Base-by-base conservation (phyloP, 2,797 vertebrate species). In the Leucoraja ocellata region DNA sequence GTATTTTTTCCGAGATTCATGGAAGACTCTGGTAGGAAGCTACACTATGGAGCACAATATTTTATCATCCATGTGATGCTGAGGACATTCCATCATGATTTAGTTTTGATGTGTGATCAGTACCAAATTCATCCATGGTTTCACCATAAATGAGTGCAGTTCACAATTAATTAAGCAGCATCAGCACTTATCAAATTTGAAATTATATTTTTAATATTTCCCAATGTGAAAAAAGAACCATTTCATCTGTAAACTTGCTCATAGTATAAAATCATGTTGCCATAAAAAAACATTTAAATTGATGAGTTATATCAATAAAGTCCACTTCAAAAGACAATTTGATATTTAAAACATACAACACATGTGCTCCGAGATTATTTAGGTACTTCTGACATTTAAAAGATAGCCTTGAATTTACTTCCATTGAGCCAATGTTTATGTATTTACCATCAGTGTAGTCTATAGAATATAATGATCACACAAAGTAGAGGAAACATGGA, bases 371-470 rank as follows among this genome's bases (percentile, higher is more conserved):
- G 58, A 80, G 86, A 74, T 81, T 78, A 71, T 93, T 93, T 90
- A 78, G 81, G 81, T 65, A 86, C 73, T 88, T 93, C 77, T 93
- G 93, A 93, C 74, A 71, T 93, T 93, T 93, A 83, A 93, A 93
- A 77, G 91, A 93, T 84, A 88, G 91, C 36, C 32, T 93, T 83
- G 54, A 93, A 76, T 93, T 93, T 93, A 28, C 32, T 61, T 93
- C 39, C 23, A 92, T 39, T 54, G 90, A 92, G 90, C 71, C 71
- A 76, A 39, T 92, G 68, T 92, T 92, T 92, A 39, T 92, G 71
- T 92, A 92, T 76, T 74, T 39, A 28, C 71, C 90, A 74, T 92
- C 68, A 92, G 71, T 74, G 46, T 92, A 74, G 90, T 92, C 90
- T 76, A 74, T 92, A 76, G 90, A 92, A 76, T 71, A 92, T 76